Percentiles rank a stretch among this genome's conserved stretches.
Evolutionary conservation across 2,888 invertebrate genomes (phyloP).

Genomic region (Plebejus argus): DNA sequence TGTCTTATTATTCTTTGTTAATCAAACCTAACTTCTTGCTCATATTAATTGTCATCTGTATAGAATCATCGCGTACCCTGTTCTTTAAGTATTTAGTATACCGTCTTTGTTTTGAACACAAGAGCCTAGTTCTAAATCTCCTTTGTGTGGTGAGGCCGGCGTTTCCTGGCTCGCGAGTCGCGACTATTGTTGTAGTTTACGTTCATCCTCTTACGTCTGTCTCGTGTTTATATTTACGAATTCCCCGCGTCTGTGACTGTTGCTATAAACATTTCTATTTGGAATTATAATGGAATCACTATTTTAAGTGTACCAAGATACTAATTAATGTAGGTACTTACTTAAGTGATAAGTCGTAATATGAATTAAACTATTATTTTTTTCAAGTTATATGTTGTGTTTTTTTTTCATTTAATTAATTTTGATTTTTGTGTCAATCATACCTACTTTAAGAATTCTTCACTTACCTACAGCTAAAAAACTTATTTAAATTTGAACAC

Average conservation of each 20-base stretch:
- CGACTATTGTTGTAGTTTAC: conserved; percentile 64
- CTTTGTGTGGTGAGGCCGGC: conserved; percentile 63
- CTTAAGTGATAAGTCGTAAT: too few species aligned
- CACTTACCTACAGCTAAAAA: too few species aligned
- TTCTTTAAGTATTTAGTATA: background rate
- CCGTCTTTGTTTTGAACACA: conserved; percentile 21
- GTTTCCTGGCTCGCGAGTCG: conserved; percentile 64
- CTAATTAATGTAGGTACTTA: too few species aligned
- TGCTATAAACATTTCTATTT: background rate
- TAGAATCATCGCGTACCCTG: background rate
- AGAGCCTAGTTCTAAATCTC: conserved; percentile 14
- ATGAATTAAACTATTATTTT: too few species aligned
- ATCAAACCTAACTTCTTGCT: too few species aligned
- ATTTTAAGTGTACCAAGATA: background rate
- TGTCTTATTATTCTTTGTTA: too few species aligned
- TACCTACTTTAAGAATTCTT: too few species aligned
- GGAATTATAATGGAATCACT: background rate
- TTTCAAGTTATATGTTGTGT: too few species aligned
- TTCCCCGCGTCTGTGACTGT: background rate
- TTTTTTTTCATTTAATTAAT: too few species aligned
- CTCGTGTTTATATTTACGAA: conserved; percentile 39
- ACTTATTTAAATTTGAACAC: too few species aligned
- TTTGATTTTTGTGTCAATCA: too few species aligned
- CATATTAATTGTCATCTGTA: background rate
- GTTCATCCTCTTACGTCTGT: conserved; percentile 35